Percentiles rank a stretch among this genome's conserved stretches.
Conservation (phyloP, 2,888 invertebrate genomes). For the Thereva nobilitata region DNA sequence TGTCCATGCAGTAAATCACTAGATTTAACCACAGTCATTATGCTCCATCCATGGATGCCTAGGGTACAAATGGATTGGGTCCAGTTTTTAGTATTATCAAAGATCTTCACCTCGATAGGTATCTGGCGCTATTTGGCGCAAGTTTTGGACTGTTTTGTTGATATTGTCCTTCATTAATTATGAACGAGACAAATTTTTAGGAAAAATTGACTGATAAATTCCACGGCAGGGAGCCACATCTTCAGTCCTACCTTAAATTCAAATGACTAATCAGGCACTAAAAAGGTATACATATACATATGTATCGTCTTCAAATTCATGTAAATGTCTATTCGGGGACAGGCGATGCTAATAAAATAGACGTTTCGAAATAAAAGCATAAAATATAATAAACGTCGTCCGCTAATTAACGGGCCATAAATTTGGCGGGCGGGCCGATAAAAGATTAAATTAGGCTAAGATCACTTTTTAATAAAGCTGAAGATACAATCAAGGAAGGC, state of each 20-base stretch:
- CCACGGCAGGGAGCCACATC: conserved; percentile 31
- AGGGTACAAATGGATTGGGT: background rate
- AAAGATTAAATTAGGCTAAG: conserved; percentile 29
- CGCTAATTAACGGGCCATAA: conserved; percentile 34
- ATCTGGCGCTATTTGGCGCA: conserved; percentile 18
- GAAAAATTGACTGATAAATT: conserved; percentile 40
- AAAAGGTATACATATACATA: too few species aligned
- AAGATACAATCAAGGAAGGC: conserved; percentile 15
- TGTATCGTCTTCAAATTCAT: too few species aligned
- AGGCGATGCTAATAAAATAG: conserved; percentile 2
- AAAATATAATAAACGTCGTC: conserved; percentile 25
- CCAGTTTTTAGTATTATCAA: conserved; percentile 1
- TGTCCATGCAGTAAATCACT: conserved; percentile 33
- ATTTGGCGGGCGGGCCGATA: conserved; percentile 30
- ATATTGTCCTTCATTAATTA: conserved; percentile 41
- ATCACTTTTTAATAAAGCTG: conserved; percentile 9
- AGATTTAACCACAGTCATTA: conserved; percentile 23
- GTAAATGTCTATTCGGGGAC: background rate
- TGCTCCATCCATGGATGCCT: background rate
- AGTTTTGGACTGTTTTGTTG: conserved; percentile 32
- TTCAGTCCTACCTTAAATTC: conserved; percentile 7
- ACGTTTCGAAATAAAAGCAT: conserved; percentile 27
- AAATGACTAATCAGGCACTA: background rate
- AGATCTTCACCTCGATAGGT: conserved; percentile 21
- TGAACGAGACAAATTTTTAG: conserved; percentile 39